Evolutionary conservation across 2,888 invertebrate species (phyloP).

Genomic region (Synergus japonicus): DNA sequence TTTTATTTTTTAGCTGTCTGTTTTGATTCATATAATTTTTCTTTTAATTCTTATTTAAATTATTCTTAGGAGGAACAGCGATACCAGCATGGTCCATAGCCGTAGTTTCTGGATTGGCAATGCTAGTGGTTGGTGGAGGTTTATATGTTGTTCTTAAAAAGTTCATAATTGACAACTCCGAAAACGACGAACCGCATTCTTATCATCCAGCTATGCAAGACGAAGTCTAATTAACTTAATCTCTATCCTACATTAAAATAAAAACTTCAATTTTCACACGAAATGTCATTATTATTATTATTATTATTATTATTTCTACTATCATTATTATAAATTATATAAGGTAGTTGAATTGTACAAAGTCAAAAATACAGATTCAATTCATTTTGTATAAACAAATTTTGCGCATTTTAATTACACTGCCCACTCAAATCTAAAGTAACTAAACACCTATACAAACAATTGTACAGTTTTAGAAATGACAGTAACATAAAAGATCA

Average conservation of each 20-base stretch:
- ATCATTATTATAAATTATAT: slow-evolving; percentile 42
- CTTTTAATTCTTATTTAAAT: not conserved
- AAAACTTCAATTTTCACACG: slow-evolving; percentile 38
- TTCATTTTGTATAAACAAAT: slow-evolving; percentile 47
- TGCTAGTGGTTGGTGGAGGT: slow-evolving; percentile 85
- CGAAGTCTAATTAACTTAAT: slow-evolving; percentile 75
- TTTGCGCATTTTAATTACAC: not conserved
- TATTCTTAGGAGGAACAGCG: slow-evolving; percentile 81
- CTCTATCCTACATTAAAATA: slow-evolving; percentile 49
- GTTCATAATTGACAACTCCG: slow-evolving; percentile 81
- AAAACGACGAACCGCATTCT: slow-evolving; percentile 77
- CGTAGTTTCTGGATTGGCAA: slow-evolving; percentile 83
- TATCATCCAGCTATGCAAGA: slow-evolving; percentile 81
- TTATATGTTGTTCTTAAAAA: slow-evolving; percentile 85
- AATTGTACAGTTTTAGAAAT: slow-evolving; percentile 15
- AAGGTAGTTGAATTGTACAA: slow-evolving; percentile 47
- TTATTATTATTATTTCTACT: slow-evolving; percentile 1
- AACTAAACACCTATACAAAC: slow-evolving; percentile 27
- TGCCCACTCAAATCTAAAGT: not conserved
- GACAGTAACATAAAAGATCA: not conserved
- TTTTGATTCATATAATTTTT: not conserved
- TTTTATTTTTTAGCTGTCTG: too few relatives aligned
- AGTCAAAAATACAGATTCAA: slow-evolving; percentile 52
- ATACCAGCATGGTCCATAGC: slow-evolving; percentile 90
- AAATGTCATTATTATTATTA: slow-evolving; percentile 34